phyloP scores from a whole-genome alignment of 2,797 vertebrate genomes.

The Acanthurus tractus region DNA sequence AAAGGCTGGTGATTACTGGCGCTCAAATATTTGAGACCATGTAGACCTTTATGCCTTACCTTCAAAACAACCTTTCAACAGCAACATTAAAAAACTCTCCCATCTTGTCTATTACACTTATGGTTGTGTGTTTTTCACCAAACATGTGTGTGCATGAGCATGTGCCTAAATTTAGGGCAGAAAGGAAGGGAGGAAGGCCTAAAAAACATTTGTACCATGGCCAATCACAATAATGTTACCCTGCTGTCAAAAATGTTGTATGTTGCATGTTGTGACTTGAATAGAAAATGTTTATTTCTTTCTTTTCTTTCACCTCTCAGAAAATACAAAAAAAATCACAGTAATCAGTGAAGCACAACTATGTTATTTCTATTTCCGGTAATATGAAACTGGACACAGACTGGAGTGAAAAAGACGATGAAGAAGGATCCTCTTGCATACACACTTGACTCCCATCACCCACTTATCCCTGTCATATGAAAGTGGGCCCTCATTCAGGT shows the following conservation, averaged over 20 bases:
- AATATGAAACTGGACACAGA: background rate
- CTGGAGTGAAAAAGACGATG: background rate
- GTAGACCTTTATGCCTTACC: too few species aligned
- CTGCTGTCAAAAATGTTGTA: background rate
- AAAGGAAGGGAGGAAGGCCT: too few species aligned
- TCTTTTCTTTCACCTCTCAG: constrained; percentile 8
- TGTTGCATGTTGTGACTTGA: background rate
- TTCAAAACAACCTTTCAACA: too few species aligned
- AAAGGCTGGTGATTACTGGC: too few species aligned
- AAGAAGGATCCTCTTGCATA: background rate
- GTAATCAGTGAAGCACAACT: background rate
- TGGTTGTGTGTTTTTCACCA: too few species aligned
- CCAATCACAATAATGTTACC: too few species aligned
- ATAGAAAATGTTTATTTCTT: background rate
- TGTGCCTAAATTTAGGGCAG: too few species aligned
- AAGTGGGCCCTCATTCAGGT: background rate
- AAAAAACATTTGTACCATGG: too few species aligned
- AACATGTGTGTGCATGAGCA: too few species aligned
- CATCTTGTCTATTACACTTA: too few species aligned
- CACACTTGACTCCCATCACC: background rate
- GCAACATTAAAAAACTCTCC: too few species aligned
- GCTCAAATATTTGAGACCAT: too few species aligned
- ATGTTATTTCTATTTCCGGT: background rate
- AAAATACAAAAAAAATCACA: background rate
- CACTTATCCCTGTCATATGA: constrained; percentile 1